These are phyloP conservation scores for Enoplosus armatus DNA, from an alignment of 2,797 vertebrate genomes.

Conservation along the genomic window DNA sequence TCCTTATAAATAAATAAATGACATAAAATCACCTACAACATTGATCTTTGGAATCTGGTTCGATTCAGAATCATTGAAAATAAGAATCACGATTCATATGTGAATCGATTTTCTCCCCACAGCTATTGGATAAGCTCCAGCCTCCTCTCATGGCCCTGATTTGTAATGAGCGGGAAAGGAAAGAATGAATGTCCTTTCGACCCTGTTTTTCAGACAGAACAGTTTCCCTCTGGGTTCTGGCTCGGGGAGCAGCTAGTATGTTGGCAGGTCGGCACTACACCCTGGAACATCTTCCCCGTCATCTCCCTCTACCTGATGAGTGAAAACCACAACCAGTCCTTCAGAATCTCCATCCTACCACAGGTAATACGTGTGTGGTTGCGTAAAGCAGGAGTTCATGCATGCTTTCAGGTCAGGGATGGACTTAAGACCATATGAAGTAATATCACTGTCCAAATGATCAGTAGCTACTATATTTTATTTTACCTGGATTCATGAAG, in stretches of 20 bases:
- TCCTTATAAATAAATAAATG: no score
- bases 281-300: slow-evolving; percentile 98
- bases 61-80: no score
- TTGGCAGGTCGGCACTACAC: slow-evolving; percentile 96
- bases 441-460: background rate
- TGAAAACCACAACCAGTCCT: slow-evolving; percentile 97
- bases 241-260: slow-evolving; percentile 98
- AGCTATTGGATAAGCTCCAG: background rate
- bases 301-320: slow-evolving; percentile 98
- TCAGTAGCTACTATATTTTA: background rate
- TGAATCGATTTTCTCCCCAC: no score
- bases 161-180: background rate
- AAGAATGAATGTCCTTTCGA: background rate
- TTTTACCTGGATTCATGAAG: background rate
- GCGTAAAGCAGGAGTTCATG: background rate
- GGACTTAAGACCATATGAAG: background rate
- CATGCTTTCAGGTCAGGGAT: background rate
- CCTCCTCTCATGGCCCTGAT: background rate
- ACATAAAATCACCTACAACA: no score
- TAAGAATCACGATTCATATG: no score
- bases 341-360: slow-evolving; percentile 97
- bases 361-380: slow-evolving; percentile 86
- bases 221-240: slow-evolving; percentile 98
- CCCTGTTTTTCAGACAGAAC: slow-evolving; percentile 89
- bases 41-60: no score